Conservation (phyloP, 2,888 invertebrate species). For the Agrochola lychnidis region DNA sequence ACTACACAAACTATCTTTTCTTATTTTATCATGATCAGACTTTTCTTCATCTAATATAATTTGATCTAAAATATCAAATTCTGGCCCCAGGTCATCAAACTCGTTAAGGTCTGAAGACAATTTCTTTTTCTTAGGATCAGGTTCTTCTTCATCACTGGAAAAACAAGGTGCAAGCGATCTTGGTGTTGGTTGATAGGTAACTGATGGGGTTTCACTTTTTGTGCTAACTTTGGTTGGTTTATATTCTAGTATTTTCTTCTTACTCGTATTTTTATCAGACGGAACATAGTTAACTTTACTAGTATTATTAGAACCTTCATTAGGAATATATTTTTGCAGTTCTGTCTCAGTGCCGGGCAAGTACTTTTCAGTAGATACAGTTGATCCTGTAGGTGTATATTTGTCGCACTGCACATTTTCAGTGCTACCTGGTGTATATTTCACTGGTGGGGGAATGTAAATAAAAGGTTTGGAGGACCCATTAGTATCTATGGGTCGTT, state of each 20-base stretch:
- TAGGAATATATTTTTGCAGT: constrained; percentile 83
- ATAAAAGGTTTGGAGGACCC: constrained; percentile 83
- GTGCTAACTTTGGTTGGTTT: constrained; percentile 82
- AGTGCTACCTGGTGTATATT: constrained; percentile 84
- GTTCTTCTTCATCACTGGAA: constrained; percentile 89
- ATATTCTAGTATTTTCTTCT: constrained; percentile 86
- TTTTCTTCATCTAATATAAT: constrained; percentile 87
- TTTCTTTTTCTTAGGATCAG: constrained; percentile 82
- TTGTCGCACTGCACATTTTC: constrained; percentile 81
- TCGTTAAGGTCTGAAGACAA: constrained; percentile 83
- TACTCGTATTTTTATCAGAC: constrained; percentile 82
- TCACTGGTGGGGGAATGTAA: constrained; percentile 82
- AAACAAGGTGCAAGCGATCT: constrained; percentile 85
- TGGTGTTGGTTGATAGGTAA: constrained; percentile 88
- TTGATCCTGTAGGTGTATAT: constrained; percentile 84
- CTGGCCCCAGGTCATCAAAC: constrained; percentile 86
- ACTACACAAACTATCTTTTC: constrained; percentile 51
- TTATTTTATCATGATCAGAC: constrained; percentile 64
- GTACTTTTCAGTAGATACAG: constrained; percentile 83
- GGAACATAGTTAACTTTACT: constrained; percentile 85
- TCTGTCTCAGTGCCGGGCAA: constrained; percentile 83
- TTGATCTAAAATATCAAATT: constrained; percentile 89
- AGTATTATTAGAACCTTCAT: constrained; percentile 72
- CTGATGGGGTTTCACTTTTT: constrained; percentile 75
- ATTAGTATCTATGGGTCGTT: constrained; percentile 81